These are phyloP conservation scores for Melanophora roralis DNA, from an alignment of 2,888 invertebrate genomes.

Conservation along the genomic window DNA sequence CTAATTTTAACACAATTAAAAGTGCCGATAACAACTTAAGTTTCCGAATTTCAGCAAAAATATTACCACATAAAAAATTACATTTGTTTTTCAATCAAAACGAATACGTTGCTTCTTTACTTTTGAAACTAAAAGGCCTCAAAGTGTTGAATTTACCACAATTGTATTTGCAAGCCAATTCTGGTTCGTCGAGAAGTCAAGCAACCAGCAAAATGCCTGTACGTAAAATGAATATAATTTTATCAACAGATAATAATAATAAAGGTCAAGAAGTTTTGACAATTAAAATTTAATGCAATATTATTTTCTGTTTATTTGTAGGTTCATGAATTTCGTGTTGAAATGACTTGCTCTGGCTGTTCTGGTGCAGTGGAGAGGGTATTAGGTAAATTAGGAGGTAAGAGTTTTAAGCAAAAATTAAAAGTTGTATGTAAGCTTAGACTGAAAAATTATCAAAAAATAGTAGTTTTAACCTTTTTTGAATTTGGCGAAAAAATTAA, in stretches of 20 bases:
- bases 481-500: too few species aligned
- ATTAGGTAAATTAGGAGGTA: slow-evolving; percentile 87
- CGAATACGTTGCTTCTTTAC: background rate
- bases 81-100: slow-evolving; percentile 15
- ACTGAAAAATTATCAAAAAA: too few species aligned
- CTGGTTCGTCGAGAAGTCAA: slow-evolving; percentile 63
- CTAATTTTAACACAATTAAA: background rate
- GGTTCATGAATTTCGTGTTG: slow-evolving; percentile 89
- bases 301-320: slow-evolving; percentile 67
- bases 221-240: slow-evolving; percentile 45
- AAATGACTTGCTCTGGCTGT: slow-evolving; percentile 97
- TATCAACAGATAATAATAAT: background rate
- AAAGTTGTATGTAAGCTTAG: too few species aligned
- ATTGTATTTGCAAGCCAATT: slow-evolving; percentile 69
- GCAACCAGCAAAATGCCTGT: slow-evolving; percentile 70
- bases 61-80: background rate
- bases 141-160: slow-evolving; percentile 73
- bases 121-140: slow-evolving; percentile 57
- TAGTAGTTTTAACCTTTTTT: too few species aligned
- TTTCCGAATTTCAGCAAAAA: background rate
- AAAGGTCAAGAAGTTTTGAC: slow-evolving; percentile 37
- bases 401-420: slow-evolving; percentile 4
- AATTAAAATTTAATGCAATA: background rate
- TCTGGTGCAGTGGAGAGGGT: slow-evolving; percentile 92
- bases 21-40: too few species aligned